Percentiles rank a stretch among this genome's conserved stretches.
phyloP scores from a whole-genome alignment of 92 coral and sea anemone species.

The Galaxea fascicularis region DNA sequence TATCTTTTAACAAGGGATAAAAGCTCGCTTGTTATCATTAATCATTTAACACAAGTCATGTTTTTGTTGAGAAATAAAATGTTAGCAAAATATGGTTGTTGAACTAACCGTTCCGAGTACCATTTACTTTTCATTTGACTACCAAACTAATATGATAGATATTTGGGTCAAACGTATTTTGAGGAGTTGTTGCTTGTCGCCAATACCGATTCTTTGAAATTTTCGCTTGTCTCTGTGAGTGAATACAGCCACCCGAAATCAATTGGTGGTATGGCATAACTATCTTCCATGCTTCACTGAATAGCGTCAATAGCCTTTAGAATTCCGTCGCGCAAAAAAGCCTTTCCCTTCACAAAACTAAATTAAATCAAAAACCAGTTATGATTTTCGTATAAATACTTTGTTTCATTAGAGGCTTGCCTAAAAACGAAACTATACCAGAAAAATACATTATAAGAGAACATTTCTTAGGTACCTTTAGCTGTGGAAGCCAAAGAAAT shows the following conservation, averaged over 20 bases:
- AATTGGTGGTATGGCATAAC: not conserved
- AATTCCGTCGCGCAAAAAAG: not conserved
- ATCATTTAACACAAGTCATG: constrained; percentile 32
- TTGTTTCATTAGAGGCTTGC: too few relatives aligned
- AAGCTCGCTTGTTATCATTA: not conserved
- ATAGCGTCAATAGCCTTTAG: not conserved
- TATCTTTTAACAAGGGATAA: not conserved
- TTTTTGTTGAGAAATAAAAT: not conserved
- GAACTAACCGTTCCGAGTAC: too few relatives aligned
- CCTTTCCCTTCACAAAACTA: not conserved
- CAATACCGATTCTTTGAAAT: constrained; percentile 18
- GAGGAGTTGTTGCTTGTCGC: not conserved
- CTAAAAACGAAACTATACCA: too few relatives aligned
- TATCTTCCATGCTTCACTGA: not conserved
- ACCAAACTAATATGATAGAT: not conserved
- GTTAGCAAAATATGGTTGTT: not conserved
- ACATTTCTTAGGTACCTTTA: not conserved
- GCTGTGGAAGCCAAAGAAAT: too few relatives aligned
- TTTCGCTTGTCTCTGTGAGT: not conserved
- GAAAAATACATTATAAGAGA: too few relatives aligned
- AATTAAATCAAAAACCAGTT: too few relatives aligned
- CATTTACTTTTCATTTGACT: constrained; percentile 21
- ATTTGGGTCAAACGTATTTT: not conserved
- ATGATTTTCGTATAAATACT: too few relatives aligned
- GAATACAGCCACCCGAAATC: constrained; percentile 12